Conservation (phyloP, 2,113 vertebrate genomes). For the Ellobius talpinus region DNA sequence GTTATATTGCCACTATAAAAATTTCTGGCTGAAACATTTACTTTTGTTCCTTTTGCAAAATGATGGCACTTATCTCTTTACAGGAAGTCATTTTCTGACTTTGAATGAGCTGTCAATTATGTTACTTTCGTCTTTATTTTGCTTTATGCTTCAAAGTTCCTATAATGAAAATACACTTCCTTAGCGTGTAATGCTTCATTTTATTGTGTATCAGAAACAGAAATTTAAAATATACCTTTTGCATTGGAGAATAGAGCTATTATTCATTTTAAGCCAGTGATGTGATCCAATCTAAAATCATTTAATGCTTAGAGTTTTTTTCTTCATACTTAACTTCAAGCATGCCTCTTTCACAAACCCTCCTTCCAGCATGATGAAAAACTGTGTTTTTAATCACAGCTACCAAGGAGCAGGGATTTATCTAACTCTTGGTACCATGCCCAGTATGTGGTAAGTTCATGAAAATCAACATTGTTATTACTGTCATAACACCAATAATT, state of each 20-base stretch:
- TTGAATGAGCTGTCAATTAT: background rate
- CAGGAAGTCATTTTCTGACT: background rate
- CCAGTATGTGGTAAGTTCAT: constrained; percentile 54
- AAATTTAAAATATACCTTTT: constrained; percentile 35
- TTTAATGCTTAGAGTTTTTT: constrained; percentile 34
- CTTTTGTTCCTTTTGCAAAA: constrained; percentile 1
- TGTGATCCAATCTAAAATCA: constrained; percentile 8
- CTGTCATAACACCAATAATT: constrained; percentile 67
- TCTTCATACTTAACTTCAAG: background rate
- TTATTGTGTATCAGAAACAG: constrained; percentile 1
- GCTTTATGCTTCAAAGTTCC: background rate
- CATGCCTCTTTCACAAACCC: background rate
- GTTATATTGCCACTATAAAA: background rate
- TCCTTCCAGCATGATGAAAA: background rate
- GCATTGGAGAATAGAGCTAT: background rate
- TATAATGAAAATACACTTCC: background rate
- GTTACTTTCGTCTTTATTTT: constrained; percentile 19
- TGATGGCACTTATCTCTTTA: background rate
- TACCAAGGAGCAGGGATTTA: background rate
- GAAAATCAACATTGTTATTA: constrained; percentile 71
- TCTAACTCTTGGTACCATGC: constrained; percentile 51
- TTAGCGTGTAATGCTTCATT: background rate
- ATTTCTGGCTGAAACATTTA: constrained; percentile 38
- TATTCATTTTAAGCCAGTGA: constrained; percentile 18
- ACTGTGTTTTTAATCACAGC: constrained; percentile 26